phyloP scores from a whole-genome alignment of 2,888 invertebrate genomes.

The Cotesia congregata region DNA sequence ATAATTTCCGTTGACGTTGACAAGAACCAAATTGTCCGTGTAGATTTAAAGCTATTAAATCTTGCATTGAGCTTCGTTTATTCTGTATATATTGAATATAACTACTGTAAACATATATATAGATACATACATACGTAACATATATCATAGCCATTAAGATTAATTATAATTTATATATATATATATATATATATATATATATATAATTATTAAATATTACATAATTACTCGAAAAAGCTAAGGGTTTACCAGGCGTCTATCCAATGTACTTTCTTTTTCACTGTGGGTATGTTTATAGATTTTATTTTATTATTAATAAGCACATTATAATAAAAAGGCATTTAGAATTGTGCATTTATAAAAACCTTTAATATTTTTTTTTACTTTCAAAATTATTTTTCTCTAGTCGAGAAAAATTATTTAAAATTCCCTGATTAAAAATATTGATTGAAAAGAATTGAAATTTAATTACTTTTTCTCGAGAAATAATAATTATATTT shows the following conservation, averaged over 20 bases:
- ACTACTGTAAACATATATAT: conserved; percentile 35
- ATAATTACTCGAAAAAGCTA: not conserved
- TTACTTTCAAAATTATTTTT: too few relatives aligned
- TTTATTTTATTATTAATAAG: conserved; percentile 41
- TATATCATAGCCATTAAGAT: conserved; percentile 49
- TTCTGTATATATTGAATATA: conserved; percentile 8
- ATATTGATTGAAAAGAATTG: too few relatives aligned
- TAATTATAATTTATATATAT: conserved; percentile 41
- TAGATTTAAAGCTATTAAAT: not conserved
- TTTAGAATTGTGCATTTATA: conserved; percentile 39
- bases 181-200: conserved; percentile 20
- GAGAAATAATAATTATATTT: conserved; percentile 66
- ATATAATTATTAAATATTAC: not conserved
- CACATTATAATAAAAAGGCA: conserved; percentile 46
- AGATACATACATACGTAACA: conserved; percentile 31
- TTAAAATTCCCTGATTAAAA: too few relatives aligned
- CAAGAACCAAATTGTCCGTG: not conserved
- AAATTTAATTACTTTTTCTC: not conserved
- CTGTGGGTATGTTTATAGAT: conserved; percentile 11
- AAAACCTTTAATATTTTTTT: not conserved
- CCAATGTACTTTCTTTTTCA: conserved; percentile 20
- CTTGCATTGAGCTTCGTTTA: not conserved
- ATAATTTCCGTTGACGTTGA: not conserved
- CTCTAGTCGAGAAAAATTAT: too few relatives aligned
- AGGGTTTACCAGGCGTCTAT: not conserved